A percentile compares a stretch with the other conserved stretches of the same genome.
phyloP scores from a whole-genome alignment of 2,888 invertebrate genomes.

The Cryptocephalus moraei region DNA sequence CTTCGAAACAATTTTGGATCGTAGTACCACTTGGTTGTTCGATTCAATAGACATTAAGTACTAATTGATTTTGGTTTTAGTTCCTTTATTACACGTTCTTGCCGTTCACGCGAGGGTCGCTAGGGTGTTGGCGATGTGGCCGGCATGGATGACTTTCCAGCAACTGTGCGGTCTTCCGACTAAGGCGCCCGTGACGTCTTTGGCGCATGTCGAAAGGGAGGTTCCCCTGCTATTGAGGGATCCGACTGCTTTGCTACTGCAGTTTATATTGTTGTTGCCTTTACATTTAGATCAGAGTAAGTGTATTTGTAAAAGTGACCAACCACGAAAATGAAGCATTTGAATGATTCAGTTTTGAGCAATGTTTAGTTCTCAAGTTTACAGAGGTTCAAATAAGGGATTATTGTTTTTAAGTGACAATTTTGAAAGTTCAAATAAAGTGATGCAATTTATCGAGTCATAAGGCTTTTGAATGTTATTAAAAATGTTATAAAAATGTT shows the following conservation, averaged over 20 bases:
- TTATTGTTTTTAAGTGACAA: too few species aligned
- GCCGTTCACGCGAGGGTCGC: conserved; percentile 76
- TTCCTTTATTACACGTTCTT: conserved; percentile 79
- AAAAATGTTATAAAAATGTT: too few species aligned
- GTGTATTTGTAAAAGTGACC: conserved; percentile 25
- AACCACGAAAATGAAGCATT: background rate
- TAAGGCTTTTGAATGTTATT: too few species aligned
- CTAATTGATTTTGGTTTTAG: conserved; percentile 40
- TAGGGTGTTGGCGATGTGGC: conserved; percentile 50
- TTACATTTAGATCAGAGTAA: conserved; percentile 77
- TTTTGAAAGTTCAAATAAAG: too few species aligned
- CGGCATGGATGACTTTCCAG: conserved; percentile 42
- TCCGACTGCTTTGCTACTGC: conserved; percentile 75
- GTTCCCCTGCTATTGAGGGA: conserved; percentile 82
- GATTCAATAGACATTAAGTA: too few species aligned
- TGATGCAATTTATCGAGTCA: too few species aligned
- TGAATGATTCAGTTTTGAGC: background rate
- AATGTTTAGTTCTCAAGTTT: too few species aligned
- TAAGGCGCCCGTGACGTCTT: conserved; percentile 27
- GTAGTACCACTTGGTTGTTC: background rate
- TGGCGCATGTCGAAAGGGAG: conserved; percentile 42
- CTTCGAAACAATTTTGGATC: background rate
- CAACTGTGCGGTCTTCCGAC: conserved; percentile 42
- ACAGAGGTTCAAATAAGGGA: too few species aligned
- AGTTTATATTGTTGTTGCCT: conserved; percentile 77